Conservation (phyloP, 2,888 invertebrate genomes). For the Phyllotreta cruciferae region DNA sequence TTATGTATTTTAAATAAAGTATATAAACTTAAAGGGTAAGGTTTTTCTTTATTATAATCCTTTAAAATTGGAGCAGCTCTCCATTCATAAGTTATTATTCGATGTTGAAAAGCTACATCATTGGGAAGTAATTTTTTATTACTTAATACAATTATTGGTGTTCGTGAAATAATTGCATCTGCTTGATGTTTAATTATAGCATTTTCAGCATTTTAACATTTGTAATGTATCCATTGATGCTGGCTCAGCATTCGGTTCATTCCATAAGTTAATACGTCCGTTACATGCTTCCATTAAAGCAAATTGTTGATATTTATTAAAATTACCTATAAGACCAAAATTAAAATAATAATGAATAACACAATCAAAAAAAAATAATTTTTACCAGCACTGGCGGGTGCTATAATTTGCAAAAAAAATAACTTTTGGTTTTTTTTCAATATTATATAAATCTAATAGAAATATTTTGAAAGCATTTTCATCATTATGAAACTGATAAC, state of each 20-base stretch:
- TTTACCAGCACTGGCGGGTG: conserved; percentile 1
- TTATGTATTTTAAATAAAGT: conserved; percentile 11
- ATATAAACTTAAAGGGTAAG: conserved; percentile 4
- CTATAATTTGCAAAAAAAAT: conserved; percentile 19
- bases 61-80: conserved; percentile 3
- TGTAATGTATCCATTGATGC: conserved; percentile 38
- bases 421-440: conserved; percentile 22
- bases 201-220: conserved; percentile 25
- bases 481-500: conserved; percentile 11
- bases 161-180: neutral
- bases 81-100: conserved; percentile 9
- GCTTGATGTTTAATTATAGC: conserved; percentile 3
- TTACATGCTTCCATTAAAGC: conserved; percentile 39
- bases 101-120: conserved; percentile 6
- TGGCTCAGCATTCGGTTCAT: conserved; percentile 42
- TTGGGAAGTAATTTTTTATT: conserved; percentile 5
- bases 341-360: conserved; percentile 20
- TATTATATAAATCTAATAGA: conserved; percentile 19
- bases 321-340: conserved; percentile 34
- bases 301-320: conserved; percentile 37
- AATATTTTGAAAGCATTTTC: conserved; percentile 4
- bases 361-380: conserved; percentile 15
- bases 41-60: conserved; percentile 18
- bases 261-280: conserved; percentile 38
- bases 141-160: conserved; percentile 6